These are phyloP conservation scores for Belonocnema kinseyi DNA, from an alignment of 1,140 invertebrate species.

Conservation along the genomic window DNA sequence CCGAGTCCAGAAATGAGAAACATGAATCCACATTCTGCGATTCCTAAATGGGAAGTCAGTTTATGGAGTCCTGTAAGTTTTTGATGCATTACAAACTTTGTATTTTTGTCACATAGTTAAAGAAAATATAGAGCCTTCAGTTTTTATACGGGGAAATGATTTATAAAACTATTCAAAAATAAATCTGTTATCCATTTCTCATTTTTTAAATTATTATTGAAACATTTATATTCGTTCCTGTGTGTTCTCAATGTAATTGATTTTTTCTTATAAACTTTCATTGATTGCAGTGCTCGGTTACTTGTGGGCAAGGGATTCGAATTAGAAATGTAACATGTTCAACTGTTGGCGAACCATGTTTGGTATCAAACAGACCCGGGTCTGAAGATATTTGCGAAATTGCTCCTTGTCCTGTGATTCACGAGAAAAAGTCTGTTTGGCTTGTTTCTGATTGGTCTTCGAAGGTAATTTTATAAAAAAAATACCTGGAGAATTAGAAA, in stretches of 20 bases:
- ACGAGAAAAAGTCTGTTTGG: slow-evolving; percentile 55
- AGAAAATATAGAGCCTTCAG: too few relatives aligned
- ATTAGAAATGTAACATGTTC: slow-evolving; percentile 68
- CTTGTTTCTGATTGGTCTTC: slow-evolving; percentile 67
- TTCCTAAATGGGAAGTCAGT: slow-evolving; percentile 66
- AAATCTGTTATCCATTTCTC: slow-evolving; percentile 1
- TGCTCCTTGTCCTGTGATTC: slow-evolving; percentile 46
- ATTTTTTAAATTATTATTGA: slow-evolving; percentile 15
- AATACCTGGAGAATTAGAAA: neutral
- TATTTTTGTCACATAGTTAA: neutral
- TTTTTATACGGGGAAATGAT: too few relatives aligned
- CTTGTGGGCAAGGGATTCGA: slow-evolving; percentile 62
- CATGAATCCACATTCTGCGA: slow-evolving; percentile 56
- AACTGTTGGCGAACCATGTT: slow-evolving; percentile 60
- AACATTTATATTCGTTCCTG: neutral
- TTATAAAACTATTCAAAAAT: too few relatives aligned
- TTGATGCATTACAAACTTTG: slow-evolving; percentile 4
- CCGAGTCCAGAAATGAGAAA: slow-evolving; percentile 59
- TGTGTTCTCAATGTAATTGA: slow-evolving; percentile 31
- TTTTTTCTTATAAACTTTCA: slow-evolving; percentile 21
- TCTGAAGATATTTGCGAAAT: slow-evolving; percentile 60
- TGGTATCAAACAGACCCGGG: slow-evolving; percentile 55
- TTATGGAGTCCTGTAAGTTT: slow-evolving; percentile 64
- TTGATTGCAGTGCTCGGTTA: slow-evolving; percentile 63
- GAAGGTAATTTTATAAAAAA: slow-evolving; percentile 50